phyloP scores from a whole-genome alignment of 2,113 vertebrate species.

The Natator depressus region DNA sequence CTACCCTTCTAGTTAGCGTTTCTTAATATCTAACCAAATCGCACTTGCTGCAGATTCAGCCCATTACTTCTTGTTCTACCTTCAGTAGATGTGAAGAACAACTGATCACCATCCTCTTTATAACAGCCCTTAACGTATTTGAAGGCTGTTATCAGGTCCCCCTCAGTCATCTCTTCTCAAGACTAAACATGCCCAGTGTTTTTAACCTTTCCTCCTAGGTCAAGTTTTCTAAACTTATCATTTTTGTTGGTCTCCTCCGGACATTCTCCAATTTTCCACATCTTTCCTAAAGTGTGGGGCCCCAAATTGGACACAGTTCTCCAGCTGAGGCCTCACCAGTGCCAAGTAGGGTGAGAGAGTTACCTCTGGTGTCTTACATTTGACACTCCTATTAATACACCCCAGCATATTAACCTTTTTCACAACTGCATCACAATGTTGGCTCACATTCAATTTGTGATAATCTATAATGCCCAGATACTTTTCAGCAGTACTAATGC shows the following conservation, averaged over 20 bases:
- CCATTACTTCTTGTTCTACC: neutral
- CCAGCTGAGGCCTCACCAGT: neutral
- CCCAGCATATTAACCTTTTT: no score
- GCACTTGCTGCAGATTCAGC: neutral
- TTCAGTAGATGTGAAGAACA: neutral
- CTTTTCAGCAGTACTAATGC: no score
- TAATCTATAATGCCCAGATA: no score
- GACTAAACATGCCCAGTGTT: neutral
- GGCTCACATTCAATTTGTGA: no score
- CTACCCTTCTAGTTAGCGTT: neutral
- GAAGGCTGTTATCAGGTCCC: no score
- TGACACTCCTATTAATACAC: neutral
- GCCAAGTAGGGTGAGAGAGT: neutral
- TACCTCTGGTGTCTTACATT: neutral
- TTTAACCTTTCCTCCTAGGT: neutral
- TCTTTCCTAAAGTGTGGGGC: neutral
- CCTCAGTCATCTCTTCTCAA: neutral
- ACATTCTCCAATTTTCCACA: neutral
- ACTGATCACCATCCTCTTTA: neutral
- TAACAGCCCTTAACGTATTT: neutral
- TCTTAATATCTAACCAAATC: neutral
- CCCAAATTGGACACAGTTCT: no score
- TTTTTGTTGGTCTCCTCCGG: neutral
- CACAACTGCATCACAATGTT: no score
- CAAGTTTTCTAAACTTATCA: neutral